Evolutionary conservation across 2,888 invertebrate species (phyloP).

Genomic region (Epinotia ramella): DNA sequence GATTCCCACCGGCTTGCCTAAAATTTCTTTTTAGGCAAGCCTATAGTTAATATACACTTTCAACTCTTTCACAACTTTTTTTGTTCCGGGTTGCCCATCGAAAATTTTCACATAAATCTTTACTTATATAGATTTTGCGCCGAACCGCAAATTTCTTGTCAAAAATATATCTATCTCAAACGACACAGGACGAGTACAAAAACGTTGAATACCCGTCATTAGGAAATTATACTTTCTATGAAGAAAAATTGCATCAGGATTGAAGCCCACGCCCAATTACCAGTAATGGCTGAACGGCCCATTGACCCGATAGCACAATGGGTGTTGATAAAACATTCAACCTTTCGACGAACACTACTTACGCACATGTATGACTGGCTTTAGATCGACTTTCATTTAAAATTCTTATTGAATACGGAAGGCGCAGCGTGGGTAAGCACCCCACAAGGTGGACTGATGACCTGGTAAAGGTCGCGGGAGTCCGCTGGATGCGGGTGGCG

Average conservation of each 20-base stretch:
- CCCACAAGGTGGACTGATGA: too few species aligned
- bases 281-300: slow-evolving; percentile 50
- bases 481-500: too few species aligned
- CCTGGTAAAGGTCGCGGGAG: too few species aligned
- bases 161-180: background rate
- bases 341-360: slow-evolving; percentile 32
- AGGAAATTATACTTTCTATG: slow-evolving; percentile 38
- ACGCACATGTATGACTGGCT: background rate
- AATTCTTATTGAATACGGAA: background rate
- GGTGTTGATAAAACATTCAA: slow-evolving; percentile 51
- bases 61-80: too few species aligned
- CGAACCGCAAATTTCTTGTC: too few species aligned
- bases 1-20: too few species aligned
- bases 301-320: slow-evolving; percentile 49
- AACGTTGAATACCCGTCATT: slow-evolving; percentile 6
- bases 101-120: too few species aligned
- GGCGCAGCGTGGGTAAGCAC: too few species aligned
- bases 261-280: slow-evolving; percentile 48
- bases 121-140: too few species aligned
- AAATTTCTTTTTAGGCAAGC: too few species aligned
- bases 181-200: background rate
- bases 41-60: too few species aligned
- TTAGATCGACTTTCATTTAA: background rate
- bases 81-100: too few species aligned
- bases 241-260: slow-evolving; percentile 49